Percentiles rank a stretch among this genome's conserved stretches.
phyloP scores from a whole-genome alignment of 2,113 vertebrate species.

The Myodes glareolus region DNA sequence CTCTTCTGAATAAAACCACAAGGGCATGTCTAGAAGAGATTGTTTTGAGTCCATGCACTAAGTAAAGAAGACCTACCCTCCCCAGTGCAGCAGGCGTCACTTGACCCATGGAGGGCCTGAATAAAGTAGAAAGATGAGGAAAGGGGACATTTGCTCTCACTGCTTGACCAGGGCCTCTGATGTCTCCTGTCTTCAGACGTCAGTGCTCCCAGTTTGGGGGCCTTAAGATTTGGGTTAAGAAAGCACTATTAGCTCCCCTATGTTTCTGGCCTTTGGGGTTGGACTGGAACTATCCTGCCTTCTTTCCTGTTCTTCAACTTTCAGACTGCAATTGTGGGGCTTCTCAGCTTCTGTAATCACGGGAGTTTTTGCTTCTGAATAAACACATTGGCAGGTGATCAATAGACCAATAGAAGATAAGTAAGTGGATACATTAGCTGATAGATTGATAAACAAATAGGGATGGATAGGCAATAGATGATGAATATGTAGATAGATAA shows the following conservation, averaged over 20 bases:
- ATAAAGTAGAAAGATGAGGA: neutral
- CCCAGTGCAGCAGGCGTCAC: too few relatives aligned
- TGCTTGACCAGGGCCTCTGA: neutral
- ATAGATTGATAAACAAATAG: neutral
- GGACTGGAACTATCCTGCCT: accelerated
- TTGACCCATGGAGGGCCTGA: neutral
- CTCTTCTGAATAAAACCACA: neutral
- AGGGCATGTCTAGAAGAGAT: neutral
- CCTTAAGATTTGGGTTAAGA: neutral
- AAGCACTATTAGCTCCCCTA: too few relatives aligned
- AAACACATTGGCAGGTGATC: neutral
- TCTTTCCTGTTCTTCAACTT: neutral
- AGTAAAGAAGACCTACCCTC: neutral
- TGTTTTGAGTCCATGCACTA: neutral
- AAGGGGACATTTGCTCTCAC: neutral
- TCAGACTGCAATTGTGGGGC: neutral
- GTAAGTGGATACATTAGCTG: neutral
- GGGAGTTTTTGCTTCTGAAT: neutral
- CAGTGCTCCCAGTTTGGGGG: neutral
- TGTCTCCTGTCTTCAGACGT: neutral
- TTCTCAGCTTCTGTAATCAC: neutral
- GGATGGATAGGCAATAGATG: neutral
- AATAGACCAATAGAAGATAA: neutral
- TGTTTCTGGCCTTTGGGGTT: neutral
- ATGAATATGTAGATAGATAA: too few relatives aligned